These are phyloP conservation scores for Grantiella picta DNA, from an alignment of 2,113 vertebrate species.

Conservation along the genomic window DNA sequence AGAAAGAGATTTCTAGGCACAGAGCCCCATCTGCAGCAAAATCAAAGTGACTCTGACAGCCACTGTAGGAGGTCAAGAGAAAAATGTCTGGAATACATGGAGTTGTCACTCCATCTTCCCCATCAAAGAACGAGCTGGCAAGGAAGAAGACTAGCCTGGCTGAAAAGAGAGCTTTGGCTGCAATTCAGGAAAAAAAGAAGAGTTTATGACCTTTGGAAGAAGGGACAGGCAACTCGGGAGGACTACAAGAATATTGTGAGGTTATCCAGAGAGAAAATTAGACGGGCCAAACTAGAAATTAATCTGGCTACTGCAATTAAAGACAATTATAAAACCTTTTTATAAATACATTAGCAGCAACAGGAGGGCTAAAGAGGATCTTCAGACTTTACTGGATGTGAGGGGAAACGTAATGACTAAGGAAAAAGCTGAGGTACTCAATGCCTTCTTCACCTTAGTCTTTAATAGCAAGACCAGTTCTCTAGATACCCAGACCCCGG, in stretches of 20 bases:
- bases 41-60: slow-evolving; percentile 18
- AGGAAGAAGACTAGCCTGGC: not conserved
- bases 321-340: not conserved
- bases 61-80: slow-evolving; percentile 32
- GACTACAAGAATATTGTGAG: not conserved
- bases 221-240: not conserved
- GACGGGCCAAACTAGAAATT: not conserved
- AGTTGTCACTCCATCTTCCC: slow-evolving; percentile 8
- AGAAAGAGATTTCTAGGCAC: slow-evolving; percentile 42
- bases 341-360: not conserved
- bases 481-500: not conserved
- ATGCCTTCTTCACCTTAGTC: not conserved
- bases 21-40: slow-evolving; percentile 31
- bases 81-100: slow-evolving; percentile 3
- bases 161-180: not conserved
- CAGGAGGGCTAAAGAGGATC: not conserved
- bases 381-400: not conserved
- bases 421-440: not conserved
- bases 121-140: not conserved
- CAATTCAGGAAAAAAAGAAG: not conserved
- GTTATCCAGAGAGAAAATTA: not conserved
- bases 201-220: not conserved
- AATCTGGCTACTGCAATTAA: not conserved
- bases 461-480: not conserved
- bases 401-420: not conserved